Evolutionary conservation across 92 coral and sea anemone genomes (phyloP).

Genomic region (Epizoanthus rinbou): DNA sequence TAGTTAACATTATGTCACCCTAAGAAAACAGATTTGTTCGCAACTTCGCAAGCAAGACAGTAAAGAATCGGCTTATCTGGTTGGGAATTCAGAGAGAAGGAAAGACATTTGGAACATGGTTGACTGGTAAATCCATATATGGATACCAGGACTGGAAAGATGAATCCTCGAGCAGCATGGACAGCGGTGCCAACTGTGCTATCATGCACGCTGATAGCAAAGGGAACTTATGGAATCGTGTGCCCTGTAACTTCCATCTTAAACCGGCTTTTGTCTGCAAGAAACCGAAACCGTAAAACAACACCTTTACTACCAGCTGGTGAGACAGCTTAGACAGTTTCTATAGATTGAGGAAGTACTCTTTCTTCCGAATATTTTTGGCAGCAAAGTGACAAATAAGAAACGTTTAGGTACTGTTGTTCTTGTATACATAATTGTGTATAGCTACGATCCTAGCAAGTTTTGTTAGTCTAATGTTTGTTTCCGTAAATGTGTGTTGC

Average conservation of each 20-base stretch:
- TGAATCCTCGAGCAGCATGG: background rate
- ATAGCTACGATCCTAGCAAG: no score
- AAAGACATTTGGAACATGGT: background rate
- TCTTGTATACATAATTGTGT: no score
- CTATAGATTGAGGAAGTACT: no score
- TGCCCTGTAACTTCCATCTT: background rate
- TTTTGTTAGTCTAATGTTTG: no score
- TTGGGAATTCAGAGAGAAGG: slow-evolving; percentile 16
- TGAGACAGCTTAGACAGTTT: no score
- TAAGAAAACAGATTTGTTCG: slow-evolving; percentile 1
- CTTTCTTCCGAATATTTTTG: no score
- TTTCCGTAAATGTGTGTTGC: no score
- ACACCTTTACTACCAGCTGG: no score
- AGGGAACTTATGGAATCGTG: background rate
- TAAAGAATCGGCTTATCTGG: background rate
- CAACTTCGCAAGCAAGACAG: background rate
- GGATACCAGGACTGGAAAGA: background rate
- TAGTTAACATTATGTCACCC: background rate
- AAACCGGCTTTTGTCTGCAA: slow-evolving; percentile 7
- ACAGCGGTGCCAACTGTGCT: background rate
- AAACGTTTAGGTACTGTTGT: no score
- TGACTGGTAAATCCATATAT: background rate
- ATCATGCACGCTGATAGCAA: background rate
- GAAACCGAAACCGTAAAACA: background rate
- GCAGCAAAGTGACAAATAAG: no score